A percentile compares a stretch with the other conserved stretches of the same genome.
Conservation (phyloP, 1,140 invertebrate genomes). For the Caligus rogercresseyi region DNA sequence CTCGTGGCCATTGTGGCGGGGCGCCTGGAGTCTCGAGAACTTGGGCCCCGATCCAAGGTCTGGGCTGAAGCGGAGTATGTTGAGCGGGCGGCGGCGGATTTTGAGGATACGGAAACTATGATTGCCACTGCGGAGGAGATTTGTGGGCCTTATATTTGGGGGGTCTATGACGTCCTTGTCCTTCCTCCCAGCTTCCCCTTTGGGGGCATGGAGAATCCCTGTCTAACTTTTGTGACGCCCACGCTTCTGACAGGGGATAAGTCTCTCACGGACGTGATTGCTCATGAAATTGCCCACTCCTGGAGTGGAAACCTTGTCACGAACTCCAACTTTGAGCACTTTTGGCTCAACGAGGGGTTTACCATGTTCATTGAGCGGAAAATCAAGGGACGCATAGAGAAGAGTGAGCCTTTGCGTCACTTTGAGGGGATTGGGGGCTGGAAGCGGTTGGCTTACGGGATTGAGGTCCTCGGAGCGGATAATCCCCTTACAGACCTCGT, state of each 20-base stretch:
- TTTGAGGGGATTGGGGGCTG: slow-evolving; percentile 58
- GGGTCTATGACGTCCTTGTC: slow-evolving; percentile 70
- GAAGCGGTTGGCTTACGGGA: slow-evolving; percentile 39
- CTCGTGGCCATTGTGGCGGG: slow-evolving; percentile 70
- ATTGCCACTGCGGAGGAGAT: slow-evolving; percentile 55
- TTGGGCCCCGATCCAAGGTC: slow-evolving; percentile 60
- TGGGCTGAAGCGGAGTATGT: slow-evolving; percentile 75
- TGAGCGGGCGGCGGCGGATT: slow-evolving; percentile 65
- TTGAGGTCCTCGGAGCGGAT: slow-evolving; percentile 38
- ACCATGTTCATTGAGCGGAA: slow-evolving; percentile 82
- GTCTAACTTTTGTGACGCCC: slow-evolving; percentile 82
- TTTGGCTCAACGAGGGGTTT: slow-evolving; percentile 94
- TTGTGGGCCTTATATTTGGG: slow-evolving; percentile 65
- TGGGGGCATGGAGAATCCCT: slow-evolving; percentile 95
- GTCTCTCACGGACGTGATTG: slow-evolving; percentile 67
- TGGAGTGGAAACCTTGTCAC: slow-evolving; percentile 94
- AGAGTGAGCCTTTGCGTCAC: slow-evolving; percentile 36
- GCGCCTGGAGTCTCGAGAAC: slow-evolving; percentile 47
- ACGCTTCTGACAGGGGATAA: slow-evolving; percentile 74
- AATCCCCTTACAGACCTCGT: slow-evolving; percentile 57
- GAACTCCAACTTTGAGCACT: slow-evolving; percentile 79
- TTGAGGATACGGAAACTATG: slow-evolving; percentile 62
- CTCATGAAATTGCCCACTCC: slow-evolving; percentile 87
- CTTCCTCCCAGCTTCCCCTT: slow-evolving; percentile 84
- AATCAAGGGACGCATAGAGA: slow-evolving; percentile 39